Evolutionary conservation across 2,797 vertebrate species (phyloP).

Genomic region (Delichon dasypus): DNA sequence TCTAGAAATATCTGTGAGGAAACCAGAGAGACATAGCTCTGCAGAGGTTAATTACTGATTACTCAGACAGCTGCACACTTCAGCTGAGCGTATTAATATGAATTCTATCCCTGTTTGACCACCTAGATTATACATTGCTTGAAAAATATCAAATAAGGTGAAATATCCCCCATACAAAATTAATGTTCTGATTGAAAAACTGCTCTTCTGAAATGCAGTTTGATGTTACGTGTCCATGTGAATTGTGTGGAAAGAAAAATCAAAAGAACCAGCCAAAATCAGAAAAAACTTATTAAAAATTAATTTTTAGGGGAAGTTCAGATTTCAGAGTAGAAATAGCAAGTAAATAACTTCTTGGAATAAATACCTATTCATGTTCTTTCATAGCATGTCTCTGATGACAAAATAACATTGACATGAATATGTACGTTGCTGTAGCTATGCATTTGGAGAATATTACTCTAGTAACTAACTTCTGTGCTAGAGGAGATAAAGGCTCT

Average conservation of each 20-base stretch:
- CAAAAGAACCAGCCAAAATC: neutral
- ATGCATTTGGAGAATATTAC: neutral
- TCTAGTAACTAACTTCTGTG: neutral
- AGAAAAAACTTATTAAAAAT: neutral
- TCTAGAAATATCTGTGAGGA: neutral
- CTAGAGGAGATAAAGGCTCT: neutral
- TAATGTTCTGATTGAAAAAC: neutral
- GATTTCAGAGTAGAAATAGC: neutral
- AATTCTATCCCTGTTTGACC: neutral
- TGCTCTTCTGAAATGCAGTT: neutral
- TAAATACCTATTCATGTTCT: neutral
- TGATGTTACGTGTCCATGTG: accelerated
- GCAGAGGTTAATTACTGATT: neutral
- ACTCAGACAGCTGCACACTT: neutral
- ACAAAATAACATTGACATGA: neutral
- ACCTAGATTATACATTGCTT: neutral
- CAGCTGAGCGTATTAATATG: neutral
- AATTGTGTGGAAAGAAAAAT: neutral
- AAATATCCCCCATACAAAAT: neutral
- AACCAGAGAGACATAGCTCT: neutral
- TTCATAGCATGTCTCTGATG: neutral
- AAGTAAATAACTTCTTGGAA: neutral
- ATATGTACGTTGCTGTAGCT: neutral
- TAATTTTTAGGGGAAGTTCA: neutral
- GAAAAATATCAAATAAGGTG: neutral